Evolutionary conservation across 2,797 vertebrate genomes (phyloP).

Genomic region (Premnoplex brunnescens): DNA sequence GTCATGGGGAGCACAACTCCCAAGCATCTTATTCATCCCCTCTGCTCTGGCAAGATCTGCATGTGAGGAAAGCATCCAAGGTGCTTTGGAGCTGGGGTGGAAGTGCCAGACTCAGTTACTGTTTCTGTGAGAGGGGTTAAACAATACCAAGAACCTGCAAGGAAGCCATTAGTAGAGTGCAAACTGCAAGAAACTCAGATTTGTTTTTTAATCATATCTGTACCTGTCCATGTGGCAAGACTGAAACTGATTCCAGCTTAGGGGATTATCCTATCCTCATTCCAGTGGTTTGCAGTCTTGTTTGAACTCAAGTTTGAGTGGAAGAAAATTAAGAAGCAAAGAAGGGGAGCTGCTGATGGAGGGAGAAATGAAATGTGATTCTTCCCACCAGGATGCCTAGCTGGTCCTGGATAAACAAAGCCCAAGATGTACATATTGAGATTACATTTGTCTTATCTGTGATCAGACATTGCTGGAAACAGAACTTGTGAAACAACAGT

Average conservation of each 20-base stretch:
- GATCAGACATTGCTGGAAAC: constrained; percentile 21
- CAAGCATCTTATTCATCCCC: rapidly evolving
- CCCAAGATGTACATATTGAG: background rate
- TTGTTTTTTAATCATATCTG: background rate
- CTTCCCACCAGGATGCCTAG: background rate
- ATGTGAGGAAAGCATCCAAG: background rate
- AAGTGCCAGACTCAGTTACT: background rate
- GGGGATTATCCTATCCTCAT: background rate
- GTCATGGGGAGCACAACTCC: background rate
- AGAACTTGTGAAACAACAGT: constrained; percentile 47
- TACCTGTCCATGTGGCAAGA: background rate
- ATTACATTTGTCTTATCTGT: constrained; percentile 26
- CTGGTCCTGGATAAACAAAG: background rate
- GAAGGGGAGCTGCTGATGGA: background rate
- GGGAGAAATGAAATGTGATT: background rate
- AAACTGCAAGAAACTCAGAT: background rate
- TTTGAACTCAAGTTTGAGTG: background rate
- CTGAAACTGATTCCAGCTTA: background rate
- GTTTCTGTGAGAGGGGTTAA: background rate
- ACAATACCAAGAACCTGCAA: background rate
- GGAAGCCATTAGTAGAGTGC: background rate
- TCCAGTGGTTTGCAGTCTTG: background rate
- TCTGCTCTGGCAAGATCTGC: background rate
- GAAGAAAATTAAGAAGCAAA: background rate
- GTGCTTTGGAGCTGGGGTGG: background rate